Conservation (phyloP, 1,140 invertebrate species). For the Hylaeus anthracinus region DNA sequence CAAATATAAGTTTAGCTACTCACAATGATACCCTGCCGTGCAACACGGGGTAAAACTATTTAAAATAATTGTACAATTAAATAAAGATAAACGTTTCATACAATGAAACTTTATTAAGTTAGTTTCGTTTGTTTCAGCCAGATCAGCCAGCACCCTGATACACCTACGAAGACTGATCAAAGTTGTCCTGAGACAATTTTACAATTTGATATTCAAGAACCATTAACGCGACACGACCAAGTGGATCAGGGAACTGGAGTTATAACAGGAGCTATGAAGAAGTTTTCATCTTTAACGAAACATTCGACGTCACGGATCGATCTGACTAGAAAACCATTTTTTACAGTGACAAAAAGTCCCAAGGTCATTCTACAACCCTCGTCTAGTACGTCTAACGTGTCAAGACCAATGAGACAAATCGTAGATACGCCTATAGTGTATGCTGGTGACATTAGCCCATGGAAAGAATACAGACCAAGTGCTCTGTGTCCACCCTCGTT, state of each 20-base stretch:
- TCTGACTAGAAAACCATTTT: constrained; percentile 70
- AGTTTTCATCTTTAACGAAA: constrained; percentile 62
- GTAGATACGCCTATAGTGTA: background rate
- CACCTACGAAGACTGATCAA: constrained; percentile 69
- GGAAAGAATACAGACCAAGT: constrained; percentile 22
- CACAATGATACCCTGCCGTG: constrained; percentile 68
- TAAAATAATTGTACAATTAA: background rate
- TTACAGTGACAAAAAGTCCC: constrained; percentile 57
- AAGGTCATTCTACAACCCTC: constrained; percentile 70
- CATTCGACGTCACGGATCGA: constrained; percentile 57
- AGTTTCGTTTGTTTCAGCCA: constrained; percentile 79
- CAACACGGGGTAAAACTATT: constrained; percentile 71
- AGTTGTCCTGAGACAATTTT: constrained; percentile 75
- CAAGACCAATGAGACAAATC: background rate
- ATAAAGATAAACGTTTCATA: background rate
- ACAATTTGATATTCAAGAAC: constrained; percentile 73
- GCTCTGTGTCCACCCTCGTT: background rate
- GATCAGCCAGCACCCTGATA: constrained; percentile 73
- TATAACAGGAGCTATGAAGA: constrained; percentile 69
- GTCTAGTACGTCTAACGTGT: constrained; percentile 74
- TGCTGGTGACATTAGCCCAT: background rate
- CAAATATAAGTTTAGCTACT: constrained; percentile 67
- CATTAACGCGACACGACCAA: constrained; percentile 20
- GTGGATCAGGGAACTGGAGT: constrained; percentile 52
- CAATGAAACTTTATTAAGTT: constrained; percentile 65